phyloP scores from a whole-genome alignment of 2,888 invertebrate genomes.

The Cremastinae sp. region DNA sequence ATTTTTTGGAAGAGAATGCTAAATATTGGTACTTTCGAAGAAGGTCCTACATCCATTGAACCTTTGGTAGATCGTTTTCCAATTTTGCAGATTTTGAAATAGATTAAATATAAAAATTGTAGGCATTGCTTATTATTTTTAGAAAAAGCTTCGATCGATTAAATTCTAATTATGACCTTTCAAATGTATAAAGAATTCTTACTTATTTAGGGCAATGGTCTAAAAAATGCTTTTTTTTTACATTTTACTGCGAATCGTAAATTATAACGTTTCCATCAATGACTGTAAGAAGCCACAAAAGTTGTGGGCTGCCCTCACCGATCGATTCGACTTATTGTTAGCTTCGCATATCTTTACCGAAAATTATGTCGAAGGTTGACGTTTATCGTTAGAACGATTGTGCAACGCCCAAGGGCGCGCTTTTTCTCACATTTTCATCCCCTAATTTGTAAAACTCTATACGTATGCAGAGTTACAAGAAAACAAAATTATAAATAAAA shows the following conservation, averaged over 20 bases:
- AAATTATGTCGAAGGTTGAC: slow-evolving; percentile 43
- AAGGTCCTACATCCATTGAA: no score
- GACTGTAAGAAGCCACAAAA: slow-evolving; percentile 69
- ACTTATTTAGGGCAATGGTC: background rate
- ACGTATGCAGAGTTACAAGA: background rate
- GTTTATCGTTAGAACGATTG: slow-evolving; percentile 10
- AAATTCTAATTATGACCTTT: no score
- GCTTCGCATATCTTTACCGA: slow-evolving; percentile 47
- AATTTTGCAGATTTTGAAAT: no score
- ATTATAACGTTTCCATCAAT: slow-evolving; percentile 40
- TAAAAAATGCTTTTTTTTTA: slow-evolving; percentile 25
- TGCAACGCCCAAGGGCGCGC: slow-evolving; percentile 31
- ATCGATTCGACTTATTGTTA: slow-evolving; percentile 69
- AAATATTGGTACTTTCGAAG: no score
- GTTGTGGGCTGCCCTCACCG: slow-evolving; percentile 63
- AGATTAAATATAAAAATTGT: no score
- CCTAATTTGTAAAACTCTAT: background rate
- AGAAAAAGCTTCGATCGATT: no score
- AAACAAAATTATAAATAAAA: no score
- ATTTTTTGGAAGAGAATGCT: no score
- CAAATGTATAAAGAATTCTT: no score
- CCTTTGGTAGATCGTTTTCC: no score
- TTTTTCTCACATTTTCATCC: slow-evolving; percentile 21
- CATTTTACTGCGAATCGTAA: slow-evolving; percentile 32
- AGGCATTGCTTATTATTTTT: no score